Evolutionary conservation across 2,797 vertebrate species (phyloP).

Genomic region (Yasuhikotakia modesta): DNA sequence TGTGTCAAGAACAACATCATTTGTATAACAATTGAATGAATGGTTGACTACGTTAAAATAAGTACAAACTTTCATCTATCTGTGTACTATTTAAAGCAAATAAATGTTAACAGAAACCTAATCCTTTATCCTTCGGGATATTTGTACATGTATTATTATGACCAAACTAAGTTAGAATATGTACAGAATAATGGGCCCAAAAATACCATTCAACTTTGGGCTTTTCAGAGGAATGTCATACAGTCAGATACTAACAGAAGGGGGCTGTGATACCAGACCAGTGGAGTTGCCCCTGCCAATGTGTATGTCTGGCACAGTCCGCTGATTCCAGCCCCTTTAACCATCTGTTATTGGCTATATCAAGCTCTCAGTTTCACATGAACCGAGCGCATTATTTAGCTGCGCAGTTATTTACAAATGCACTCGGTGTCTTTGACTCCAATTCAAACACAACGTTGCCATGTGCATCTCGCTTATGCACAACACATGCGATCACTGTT

Average conservation of each 20-base stretch:
- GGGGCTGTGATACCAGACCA: neutral
- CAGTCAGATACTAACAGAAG: conserved; percentile 11
- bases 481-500: neutral
- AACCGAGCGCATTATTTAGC: conserved; percentile 32
- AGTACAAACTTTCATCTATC: no score
- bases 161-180: no score
- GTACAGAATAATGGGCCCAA: no score
- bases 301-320: conserved; percentile 18
- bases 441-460: neutral
- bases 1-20: no score
- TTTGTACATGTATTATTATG: no score
- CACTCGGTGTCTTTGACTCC: neutral
- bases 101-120: no score
- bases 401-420: conserved; percentile 27
- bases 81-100: no score
- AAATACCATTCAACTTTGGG: no score
- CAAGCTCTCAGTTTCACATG: conserved; percentile 40
- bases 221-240: conserved; percentile 15
- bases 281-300: conserved; percentile 9
- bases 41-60: no score
- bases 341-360: conserved; percentile 40
- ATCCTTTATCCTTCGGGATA: no score
- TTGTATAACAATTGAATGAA: no score
- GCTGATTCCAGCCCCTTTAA: conserved; percentile 17
- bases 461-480: neutral